phyloP scores from a whole-genome alignment of 2,113 vertebrate genomes.

The Triplophysa siluroides region DNA sequence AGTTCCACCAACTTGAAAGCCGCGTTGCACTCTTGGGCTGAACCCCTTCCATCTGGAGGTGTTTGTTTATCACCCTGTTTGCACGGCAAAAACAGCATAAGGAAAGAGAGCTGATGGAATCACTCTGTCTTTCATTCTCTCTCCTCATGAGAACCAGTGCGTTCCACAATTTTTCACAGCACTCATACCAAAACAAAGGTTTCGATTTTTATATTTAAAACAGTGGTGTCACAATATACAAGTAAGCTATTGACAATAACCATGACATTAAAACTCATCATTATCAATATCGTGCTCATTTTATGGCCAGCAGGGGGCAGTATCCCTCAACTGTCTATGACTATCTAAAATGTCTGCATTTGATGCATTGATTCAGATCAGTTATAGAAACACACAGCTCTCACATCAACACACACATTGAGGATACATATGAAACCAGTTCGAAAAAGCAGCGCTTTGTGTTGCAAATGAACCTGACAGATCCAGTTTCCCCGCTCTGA shows the following conservation, averaged over 20 bases:
- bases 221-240: not conserved
- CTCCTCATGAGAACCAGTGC: too few species aligned
- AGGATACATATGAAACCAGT: not conserved
- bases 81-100: too few species aligned
- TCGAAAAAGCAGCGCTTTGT: not conserved
- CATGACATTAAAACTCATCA: too few species aligned
- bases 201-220: not conserved
- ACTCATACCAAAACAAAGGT: slow-evolving; percentile 14
- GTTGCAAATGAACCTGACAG: slow-evolving; percentile 1
- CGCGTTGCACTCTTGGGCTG: too few species aligned
- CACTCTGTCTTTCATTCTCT: too few species aligned
- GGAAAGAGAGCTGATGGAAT: too few species aligned
- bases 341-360: not conserved
- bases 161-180: not conserved
- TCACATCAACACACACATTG: not conserved
- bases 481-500: slow-evolving; percentile 12
- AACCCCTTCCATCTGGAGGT: too few species aligned
- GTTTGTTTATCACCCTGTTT: too few species aligned
- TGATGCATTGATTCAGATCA: not conserved
- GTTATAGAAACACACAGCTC: not conserved
- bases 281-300: too few species aligned
- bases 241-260: too few species aligned
- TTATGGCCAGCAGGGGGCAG: slow-evolving; percentile 45
- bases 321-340: not conserved
- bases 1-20: too few species aligned